A percentile compares a stretch with the other conserved stretches of the same genome.
Evolutionary conservation across 2,113 vertebrate genomes (phyloP).

Genomic region (Capreolus pygargus): DNA sequence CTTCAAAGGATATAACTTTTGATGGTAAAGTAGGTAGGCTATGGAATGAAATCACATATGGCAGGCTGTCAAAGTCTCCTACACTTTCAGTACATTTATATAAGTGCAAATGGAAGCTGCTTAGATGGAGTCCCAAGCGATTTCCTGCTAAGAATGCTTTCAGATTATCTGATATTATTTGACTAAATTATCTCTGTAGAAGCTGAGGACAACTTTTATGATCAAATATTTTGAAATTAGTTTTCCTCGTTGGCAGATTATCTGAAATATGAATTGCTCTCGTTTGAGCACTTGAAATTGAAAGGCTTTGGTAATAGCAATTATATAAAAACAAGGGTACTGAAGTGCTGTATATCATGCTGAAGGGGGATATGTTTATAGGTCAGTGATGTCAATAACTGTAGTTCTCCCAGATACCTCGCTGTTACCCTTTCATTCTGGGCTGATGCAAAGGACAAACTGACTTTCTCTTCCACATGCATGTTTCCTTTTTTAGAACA

Average conservation of each 20-base stretch:
- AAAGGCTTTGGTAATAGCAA: conserved; percentile 81
- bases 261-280: conserved; percentile 83
- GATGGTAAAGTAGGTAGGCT: conserved; percentile 92
- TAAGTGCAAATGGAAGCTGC: conserved; percentile 95
- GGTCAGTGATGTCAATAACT: conserved; percentile 84
- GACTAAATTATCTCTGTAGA: conserved; percentile 85
- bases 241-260: conserved; percentile 82
- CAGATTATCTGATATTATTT: conserved; percentile 88
- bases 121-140: conserved; percentile 81
- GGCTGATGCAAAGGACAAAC: conserved; percentile 62
- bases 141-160: conserved; percentile 83
- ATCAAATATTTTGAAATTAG: conserved; percentile 87
- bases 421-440: conserved; percentile 63
- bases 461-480: conserved; percentile 50
- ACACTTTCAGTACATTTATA: conserved; percentile 94
- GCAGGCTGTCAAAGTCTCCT: conserved; percentile 91
- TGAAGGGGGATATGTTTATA: conserved; percentile 81
- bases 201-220: conserved; percentile 83
- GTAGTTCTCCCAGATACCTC: conserved; percentile 74
- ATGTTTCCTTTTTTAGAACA: conserved; percentile 15
- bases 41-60: conserved; percentile 95
- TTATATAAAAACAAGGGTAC: conserved; percentile 83
- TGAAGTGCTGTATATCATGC: conserved; percentile 79
- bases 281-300: conserved; percentile 82
- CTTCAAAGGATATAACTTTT: conserved; percentile 92